Base-by-base conservation (phyloP, 2,113 vertebrate species). In the Ictalurus punctatus region DNA sequence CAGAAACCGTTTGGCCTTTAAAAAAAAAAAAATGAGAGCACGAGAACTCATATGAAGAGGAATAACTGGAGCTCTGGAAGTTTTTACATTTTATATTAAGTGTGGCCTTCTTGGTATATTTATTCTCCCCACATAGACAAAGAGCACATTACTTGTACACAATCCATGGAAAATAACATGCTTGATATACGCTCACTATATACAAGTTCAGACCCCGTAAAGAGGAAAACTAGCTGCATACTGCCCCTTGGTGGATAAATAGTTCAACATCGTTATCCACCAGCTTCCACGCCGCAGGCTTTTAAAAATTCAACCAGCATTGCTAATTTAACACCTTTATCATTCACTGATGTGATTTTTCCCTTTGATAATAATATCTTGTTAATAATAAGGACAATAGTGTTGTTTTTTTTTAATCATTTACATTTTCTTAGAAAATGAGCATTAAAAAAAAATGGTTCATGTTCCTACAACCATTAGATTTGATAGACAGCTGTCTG, bases 171-270 rank as follows among this genome's bases (percentile, higher is more conserved):
- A 91, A 93, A 93, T 93, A 92, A 91, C 93, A 91, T 90, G 63
- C 59, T 86, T 89, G 90, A 94, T 92, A 92, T 91, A 88, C 90
- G 87, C 84, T 90, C 65, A 30, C 44, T 61, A 69, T 89, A 67
- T 83, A 90, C 90, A 89, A 91, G 82, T 90, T 88, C 87, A 40
- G 91, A 81, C 83, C 61, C 34, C n/a, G 52, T 91, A 91, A 85
- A 74, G 69, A 40, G 14, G 56, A 86, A 86, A 85, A 91, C 90
- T 93, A 91, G 92, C 91, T 94, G 84, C 90, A 94, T 89, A 92
- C 95, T 96, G 95, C 95, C 96, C 92, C 95, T 95, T 89, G 83
- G 95, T 95, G 96, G 95, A 56, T 85, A 87, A 52, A 73, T 5
- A 21, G n/a, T 21, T 82, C 54, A 34, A 5, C 52, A 82, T n/a